Percentiles rank a stretch among this genome's conserved stretches.
phyloP scores from a whole-genome alignment of 1,140 invertebrate species.

The Tenebrio molitor region DNA sequence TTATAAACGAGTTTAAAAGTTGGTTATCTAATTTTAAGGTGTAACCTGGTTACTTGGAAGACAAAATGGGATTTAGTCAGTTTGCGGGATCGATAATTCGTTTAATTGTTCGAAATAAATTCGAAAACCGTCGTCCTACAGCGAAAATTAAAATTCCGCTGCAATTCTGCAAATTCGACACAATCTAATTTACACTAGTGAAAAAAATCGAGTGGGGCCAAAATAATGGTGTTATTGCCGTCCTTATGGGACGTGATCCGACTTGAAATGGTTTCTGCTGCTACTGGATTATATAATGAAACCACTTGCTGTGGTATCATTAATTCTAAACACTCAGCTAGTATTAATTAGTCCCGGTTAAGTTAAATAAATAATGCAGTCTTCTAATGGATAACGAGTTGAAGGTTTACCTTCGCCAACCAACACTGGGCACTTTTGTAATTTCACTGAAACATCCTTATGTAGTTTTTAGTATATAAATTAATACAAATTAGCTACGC shows the following conservation, averaged over 20 bases:
- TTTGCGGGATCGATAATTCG: conserved; percentile 30
- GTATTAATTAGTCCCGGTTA: conserved; percentile 32
- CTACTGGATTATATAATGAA: conserved; percentile 41
- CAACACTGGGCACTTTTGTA: not conserved
- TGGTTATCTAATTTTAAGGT: conserved; percentile 4
- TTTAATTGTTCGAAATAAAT: conserved; percentile 28
- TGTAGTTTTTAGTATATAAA: no score
- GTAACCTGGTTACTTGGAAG: conserved; percentile 9
- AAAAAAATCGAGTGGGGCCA: conserved; percentile 34
- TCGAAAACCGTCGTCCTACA: conserved; percentile 6
- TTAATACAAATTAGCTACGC: no score
- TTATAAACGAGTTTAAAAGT: conserved; percentile 9
- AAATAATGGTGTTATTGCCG: conserved; percentile 33
- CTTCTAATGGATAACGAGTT: conserved; percentile 21
- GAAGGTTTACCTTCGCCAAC: no score
- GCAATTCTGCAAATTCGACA: conserved; percentile 27
- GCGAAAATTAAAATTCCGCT: conserved; percentile 11
- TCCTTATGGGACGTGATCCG: conserved; percentile 27
- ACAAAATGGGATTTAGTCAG: conserved; percentile 32
- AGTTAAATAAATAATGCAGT: conserved; percentile 37
- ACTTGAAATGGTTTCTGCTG: conserved; percentile 29
- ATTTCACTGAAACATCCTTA: not conserved
- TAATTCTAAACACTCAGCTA: conserved; percentile 41
- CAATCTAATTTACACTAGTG: conserved; percentile 30
- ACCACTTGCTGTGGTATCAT: conserved; percentile 34